Percentiles rank a stretch among this genome's conserved stretches.
These are phyloP conservation scores for Peromyscus melanophrys DNA, from an alignment of 2,797 vertebrate species.

Conservation along the genomic window DNA sequence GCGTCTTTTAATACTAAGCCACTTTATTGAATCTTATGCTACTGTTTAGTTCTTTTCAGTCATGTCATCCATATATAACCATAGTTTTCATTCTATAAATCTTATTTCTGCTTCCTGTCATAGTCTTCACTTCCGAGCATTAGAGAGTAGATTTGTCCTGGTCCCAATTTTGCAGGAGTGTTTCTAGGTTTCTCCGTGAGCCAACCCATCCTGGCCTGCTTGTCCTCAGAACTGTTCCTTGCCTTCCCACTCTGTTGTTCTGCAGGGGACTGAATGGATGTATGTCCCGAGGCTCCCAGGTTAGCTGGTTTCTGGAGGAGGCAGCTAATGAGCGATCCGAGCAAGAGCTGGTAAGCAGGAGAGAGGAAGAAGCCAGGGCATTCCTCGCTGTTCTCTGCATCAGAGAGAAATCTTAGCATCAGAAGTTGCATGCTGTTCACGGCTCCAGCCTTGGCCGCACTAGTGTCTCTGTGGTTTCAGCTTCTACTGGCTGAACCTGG, in stretches of 20 bases:
- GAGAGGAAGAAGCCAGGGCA: neutral
- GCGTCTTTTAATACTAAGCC: neutral
- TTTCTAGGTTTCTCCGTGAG: neutral
- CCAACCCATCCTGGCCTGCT: neutral
- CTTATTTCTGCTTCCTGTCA: conserved; percentile 22
- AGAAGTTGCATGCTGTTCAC: neutral
- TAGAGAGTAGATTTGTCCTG: neutral
- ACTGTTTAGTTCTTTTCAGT: conserved; percentile 11
- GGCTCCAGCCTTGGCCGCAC: neutral
- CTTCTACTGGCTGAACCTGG: neutral
- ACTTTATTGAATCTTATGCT: conserved; percentile 14
- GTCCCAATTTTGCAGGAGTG: neutral
- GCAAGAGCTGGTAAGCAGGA: neutral
- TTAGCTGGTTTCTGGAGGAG: neutral
- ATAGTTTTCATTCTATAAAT: conserved; percentile 10
- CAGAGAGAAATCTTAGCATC: neutral
- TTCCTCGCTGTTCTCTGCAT: neutral
- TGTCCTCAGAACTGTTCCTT: neutral
- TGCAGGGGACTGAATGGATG: neutral
- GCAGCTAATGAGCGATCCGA: neutral
- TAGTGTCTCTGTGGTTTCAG: neutral
- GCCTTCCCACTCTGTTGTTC: neutral
- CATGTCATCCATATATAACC: neutral
- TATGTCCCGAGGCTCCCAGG: neutral
- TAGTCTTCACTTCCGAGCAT: neutral